These are phyloP conservation scores for Morpho achilles DNA, from an alignment of 2,888 invertebrate genomes.

Conservation along the genomic window DNA sequence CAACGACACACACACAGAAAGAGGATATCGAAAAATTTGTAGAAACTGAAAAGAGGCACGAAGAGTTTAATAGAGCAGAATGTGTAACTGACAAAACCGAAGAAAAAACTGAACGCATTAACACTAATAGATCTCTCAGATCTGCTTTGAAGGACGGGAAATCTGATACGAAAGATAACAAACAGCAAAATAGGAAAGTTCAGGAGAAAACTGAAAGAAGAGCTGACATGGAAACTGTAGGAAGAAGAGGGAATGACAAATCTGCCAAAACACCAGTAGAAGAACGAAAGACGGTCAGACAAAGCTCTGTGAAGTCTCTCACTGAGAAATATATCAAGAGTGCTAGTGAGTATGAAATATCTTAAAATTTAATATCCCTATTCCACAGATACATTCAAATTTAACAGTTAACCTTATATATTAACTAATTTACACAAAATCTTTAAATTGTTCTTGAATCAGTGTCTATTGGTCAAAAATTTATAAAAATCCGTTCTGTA, in stretches of 20 bases:
- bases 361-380: too few relatives aligned
- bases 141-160: conserved; percentile 7
- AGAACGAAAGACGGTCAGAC: conserved; percentile 73
- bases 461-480: too few relatives aligned
- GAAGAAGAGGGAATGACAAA: conserved; percentile 36
- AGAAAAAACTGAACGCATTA: conserved; percentile 13
- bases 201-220: conserved; percentile 37
- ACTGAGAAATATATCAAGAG: conserved; percentile 89
- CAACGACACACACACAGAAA: conserved; percentile 23
- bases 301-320: conserved; percentile 86
- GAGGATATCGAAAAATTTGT: conserved; percentile 24
- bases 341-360: conserved; percentile 59
- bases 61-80: conserved; percentile 15
- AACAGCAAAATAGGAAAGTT: conserved; percentile 20
- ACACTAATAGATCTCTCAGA: background rate
- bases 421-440: too few relatives aligned
- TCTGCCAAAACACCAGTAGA: conserved; percentile 43
- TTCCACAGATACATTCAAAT: too few relatives aligned
- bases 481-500: too few relatives aligned
- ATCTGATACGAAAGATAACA: conserved; percentile 5
- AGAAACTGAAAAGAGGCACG: conserved; percentile 11
- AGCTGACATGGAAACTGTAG: conserved; percentile 35
- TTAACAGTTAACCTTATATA: too few relatives aligned
- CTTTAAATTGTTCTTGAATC: too few relatives aligned
- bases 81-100: conserved; percentile 6